These are phyloP conservation scores for Andrena cerasifolii DNA, from an alignment of 1,140 invertebrate genomes.

Conservation along the genomic window DNA sequence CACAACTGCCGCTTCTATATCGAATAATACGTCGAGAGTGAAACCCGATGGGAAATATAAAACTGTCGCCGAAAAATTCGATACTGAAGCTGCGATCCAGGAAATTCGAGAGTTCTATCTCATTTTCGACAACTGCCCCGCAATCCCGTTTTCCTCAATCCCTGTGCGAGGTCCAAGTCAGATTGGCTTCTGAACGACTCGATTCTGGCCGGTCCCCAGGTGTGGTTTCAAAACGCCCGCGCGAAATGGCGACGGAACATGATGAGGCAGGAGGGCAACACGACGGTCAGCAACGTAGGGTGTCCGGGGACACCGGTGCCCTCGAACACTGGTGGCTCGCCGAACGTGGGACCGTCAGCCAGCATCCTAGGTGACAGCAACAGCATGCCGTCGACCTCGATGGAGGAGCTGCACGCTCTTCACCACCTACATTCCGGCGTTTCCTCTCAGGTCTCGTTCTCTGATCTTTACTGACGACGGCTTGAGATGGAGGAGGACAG, in stretches of 20 bases:
- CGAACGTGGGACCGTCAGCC: conserved; percentile 74
- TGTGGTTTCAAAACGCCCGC: conserved; percentile 99
- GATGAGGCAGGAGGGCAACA: conserved; percentile 87
- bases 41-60: no score
- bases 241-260: conserved; percentile 96
- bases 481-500: conserved; percentile 69
- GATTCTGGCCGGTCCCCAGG: conserved; percentile 83
- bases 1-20: no score
- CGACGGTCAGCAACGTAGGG: conserved; percentile 72
- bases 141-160: no score
- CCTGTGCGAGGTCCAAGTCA: neutral
- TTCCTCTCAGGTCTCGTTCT: conserved; percentile 81
- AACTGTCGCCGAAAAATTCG: no score
- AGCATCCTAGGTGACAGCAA: conserved; percentile 80
- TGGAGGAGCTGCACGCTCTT: conserved; percentile 81
- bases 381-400: conserved; percentile 80
- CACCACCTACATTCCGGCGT: conserved; percentile 81
- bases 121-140: no score
- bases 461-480: conserved; percentile 80
- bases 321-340: conserved; percentile 77
- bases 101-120: no score
- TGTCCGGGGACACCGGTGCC: conserved; percentile 79
- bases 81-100: no score
- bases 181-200: neutral
- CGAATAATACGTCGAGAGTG: no score